Evolutionary conservation across 2,797 vertebrate genomes (phyloP).

Genomic region (Gymnoscopelus microlampas): DNA sequence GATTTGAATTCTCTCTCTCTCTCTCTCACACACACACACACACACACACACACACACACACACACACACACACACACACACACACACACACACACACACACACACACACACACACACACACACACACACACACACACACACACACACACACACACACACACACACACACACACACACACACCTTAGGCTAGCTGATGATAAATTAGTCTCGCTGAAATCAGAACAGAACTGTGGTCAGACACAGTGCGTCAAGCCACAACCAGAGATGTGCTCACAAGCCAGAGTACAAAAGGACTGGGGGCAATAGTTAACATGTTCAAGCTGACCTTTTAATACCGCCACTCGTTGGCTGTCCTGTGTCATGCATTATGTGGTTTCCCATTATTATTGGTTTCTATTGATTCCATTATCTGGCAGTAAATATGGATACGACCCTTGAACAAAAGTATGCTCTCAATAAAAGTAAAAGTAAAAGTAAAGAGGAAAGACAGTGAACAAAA

Average conservation of each 20-base stretch:
- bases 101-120: too few species aligned
- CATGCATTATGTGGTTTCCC: conserved; percentile 50
- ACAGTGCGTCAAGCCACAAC: too few species aligned
- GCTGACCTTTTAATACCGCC: conserved; percentile 20
- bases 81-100: too few species aligned
- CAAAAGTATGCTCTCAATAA: conserved; percentile 34
- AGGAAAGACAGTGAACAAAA: conserved; percentile 50
- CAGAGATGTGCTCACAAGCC: not conserved
- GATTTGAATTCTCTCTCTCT: too few species aligned
- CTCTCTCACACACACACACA: too few species aligned
- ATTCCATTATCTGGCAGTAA: conserved; percentile 34
- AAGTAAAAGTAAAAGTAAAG: conserved; percentile 53
- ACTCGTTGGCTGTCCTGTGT: conserved; percentile 34
- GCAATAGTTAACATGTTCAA: conserved; percentile 21
- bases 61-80: too few species aligned
- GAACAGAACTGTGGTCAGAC: conserved; percentile 22
- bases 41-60: too few species aligned
- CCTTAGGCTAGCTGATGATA: too few species aligned
- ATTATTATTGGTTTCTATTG: conserved; percentile 41
- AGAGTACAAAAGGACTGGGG: conserved; percentile 1
- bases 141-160: too few species aligned
- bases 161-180: too few species aligned
- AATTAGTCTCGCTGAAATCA: conserved; percentile 43
- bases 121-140: too few species aligned
- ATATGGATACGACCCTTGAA: conserved; percentile 11